phyloP scores from a whole-genome alignment of 2,888 invertebrate species.

The Lithophane socia region DNA sequence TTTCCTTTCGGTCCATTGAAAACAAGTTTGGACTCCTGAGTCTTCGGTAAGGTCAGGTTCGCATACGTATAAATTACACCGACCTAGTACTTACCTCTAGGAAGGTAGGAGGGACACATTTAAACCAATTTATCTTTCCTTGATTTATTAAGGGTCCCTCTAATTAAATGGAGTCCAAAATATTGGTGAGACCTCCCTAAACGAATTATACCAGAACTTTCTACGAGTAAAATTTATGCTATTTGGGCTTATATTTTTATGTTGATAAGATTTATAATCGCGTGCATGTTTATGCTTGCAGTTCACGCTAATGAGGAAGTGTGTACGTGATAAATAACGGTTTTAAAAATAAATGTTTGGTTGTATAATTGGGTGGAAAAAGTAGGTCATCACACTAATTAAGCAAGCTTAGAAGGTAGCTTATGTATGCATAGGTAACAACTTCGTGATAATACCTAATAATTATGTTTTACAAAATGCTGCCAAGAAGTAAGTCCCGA shows the following conservation, averaged over 20 bases:
- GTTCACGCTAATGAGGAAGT: slow-evolving; percentile 56
- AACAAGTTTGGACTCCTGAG: slow-evolving; percentile 11
- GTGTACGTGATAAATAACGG: slow-evolving; percentile 51
- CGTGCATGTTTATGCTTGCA: slow-evolving; percentile 48
- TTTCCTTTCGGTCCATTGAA: slow-evolving; percentile 1
- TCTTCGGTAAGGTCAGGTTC: slow-evolving; percentile 15
- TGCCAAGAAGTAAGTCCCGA: slow-evolving; percentile 15
- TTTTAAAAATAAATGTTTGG: slow-evolving; percentile 51
- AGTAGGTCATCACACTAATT: slow-evolving; percentile 54
- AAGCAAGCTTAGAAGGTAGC: slow-evolving; percentile 23
- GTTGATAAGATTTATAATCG: slow-evolving; percentile 49
- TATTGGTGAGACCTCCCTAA: slow-evolving; percentile 78
- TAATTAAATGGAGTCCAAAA: slow-evolving; percentile 75
- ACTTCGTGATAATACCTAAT: slow-evolving; percentile 8
- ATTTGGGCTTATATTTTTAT: slow-evolving; percentile 34
- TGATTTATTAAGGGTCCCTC: slow-evolving; percentile 69
- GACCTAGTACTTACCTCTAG: slow-evolving; percentile 50
- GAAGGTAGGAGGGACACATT: slow-evolving; percentile 69
- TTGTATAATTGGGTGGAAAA: slow-evolving; percentile 52
- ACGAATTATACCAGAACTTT: slow-evolving; percentile 69
- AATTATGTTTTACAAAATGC: slow-evolving; percentile 20
- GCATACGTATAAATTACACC: slow-evolving; percentile 62
- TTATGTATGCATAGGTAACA: slow-evolving; percentile 19
- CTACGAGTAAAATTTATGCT: slow-evolving; percentile 29
- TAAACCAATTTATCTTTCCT: slow-evolving; percentile 79